Base-by-base conservation (phyloP, 2,888 invertebrate genomes). In the Arrhopalites spinosus region DNA sequence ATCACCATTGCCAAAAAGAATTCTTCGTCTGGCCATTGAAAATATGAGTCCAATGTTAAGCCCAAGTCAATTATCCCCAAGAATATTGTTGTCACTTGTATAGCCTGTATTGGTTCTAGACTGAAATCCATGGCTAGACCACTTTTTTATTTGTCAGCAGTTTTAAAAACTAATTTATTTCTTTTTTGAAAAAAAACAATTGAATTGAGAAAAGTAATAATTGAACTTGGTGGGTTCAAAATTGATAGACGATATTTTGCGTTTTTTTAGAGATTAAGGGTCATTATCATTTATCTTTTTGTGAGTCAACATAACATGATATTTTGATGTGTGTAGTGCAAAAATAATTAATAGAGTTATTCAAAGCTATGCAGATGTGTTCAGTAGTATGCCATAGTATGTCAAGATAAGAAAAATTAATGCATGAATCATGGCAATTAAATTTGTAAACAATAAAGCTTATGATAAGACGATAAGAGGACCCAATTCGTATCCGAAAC, bases 1-100 rank as follows among this genome's bases (percentile, higher is more conserved):
- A 75, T 61, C 1, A 70, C 70, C 61, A 75, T 72, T n/a, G 75
- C 71, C 17, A 75, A 71, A 30, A 75, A 75, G 29, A 64, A 75
- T 72, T 75, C 71, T 72, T 75, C 75, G 29, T 72, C 66, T 1
- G 72, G 56, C 66, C 66, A 71, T 45, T n/a, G 25, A 2, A 27
- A 13, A 45, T 63, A 75, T 13, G 61, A 63, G 50, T 71, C 50
- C 8, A 59, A 36, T 25, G 72, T 75, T 13, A 75, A 27, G 0
- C 64, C 75, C 5, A 75, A n/a, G 29, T 75, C 75, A n/a, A 75
- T 29, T n/a, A 72, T 47, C 1, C 75, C 75, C 17, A 71, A 45
- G 23, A 66, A 36, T 36, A 36, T 11, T 36, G 36, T 36, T 3
- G 36, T 36, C 11, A 36, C 36, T 36, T 36, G 36, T 36, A 36